Evolutionary conservation across 2,888 invertebrate genomes (phyloP).

Genomic region (Nephrotoma guestfalica): DNA sequence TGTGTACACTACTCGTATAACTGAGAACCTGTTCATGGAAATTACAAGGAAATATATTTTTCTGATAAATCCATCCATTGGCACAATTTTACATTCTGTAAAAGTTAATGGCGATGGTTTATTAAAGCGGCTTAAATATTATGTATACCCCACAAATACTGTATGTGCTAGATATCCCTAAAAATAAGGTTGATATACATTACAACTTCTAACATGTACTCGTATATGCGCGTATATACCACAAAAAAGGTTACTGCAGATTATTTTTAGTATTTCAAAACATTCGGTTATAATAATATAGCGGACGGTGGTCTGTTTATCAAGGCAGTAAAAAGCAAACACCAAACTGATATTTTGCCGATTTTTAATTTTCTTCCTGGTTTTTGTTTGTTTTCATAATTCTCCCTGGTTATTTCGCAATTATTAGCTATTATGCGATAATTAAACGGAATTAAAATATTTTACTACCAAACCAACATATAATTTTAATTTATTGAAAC

Average conservation of each 20-base stretch:
- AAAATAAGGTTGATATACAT: no score
- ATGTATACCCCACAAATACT: not conserved
- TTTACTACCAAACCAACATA: not conserved
- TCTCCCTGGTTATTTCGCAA: not conserved
- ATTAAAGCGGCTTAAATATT: not conserved
- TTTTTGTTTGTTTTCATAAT: not conserved
- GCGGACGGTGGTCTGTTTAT: not conserved
- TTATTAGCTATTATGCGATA: not conserved
- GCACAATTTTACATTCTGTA: not conserved
- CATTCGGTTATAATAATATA: not conserved
- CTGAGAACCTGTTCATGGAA: no score
- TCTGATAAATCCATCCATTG: no score
- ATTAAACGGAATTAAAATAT: not conserved
- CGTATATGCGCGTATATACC: not conserved
- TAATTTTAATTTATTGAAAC: not conserved
- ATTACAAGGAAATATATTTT: no score
- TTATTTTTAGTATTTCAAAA: not conserved
- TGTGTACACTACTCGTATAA: no score
- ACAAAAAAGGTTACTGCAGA: not conserved
- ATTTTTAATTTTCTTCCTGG: not conserved
- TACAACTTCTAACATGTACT: not conserved
- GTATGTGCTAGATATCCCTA: no score
- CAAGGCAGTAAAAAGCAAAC: not conserved
- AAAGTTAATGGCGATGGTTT: not conserved
- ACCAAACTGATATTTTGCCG: not conserved